phyloP scores from a whole-genome alignment of 1,140 invertebrate species.

The Dendroctonus ponderosae region DNA sequence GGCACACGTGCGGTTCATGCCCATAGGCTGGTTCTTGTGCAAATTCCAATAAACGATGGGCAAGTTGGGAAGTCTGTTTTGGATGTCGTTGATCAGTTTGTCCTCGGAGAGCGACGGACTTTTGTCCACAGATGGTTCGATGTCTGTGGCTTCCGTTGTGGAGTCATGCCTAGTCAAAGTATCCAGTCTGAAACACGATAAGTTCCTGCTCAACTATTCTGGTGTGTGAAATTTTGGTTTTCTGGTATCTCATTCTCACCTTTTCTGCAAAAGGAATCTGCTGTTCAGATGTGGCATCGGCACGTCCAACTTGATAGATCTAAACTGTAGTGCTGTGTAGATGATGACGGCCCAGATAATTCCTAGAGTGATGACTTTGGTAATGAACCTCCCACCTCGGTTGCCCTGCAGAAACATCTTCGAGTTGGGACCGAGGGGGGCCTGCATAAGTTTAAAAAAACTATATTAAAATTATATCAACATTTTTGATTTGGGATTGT shows the following conservation, averaged over 20 bases:
- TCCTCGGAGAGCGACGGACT: conserved; percentile 69
- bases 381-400: conserved; percentile 51
- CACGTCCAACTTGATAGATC: conserved; percentile 51
- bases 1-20: conserved; percentile 73
- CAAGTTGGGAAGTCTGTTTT: conserved; percentile 72
- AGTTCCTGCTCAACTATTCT: not conserved
- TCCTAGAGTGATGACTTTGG: conserved; percentile 53
- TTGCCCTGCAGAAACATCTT: conserved; percentile 27
- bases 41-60: conserved; percentile 82
- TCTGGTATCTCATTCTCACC: not conserved
- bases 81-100: conserved; percentile 72
- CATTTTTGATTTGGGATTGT: no score
- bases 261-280: conserved; percentile 48
- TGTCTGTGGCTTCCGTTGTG: conserved; percentile 48
- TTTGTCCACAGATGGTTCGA: conserved; percentile 65
- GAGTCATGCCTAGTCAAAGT: conserved; percentile 47
- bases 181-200: conserved; percentile 41
- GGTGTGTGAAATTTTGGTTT: no score
- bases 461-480: not conserved
- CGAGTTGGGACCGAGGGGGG: conserved; percentile 17
- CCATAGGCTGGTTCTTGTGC: conserved; percentile 71
- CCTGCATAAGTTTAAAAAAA: conserved; percentile 18
- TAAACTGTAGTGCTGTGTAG: conserved; percentile 51
- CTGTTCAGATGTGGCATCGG: conserved; percentile 50
- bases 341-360: conserved; percentile 55